Evolutionary conservation across 2,113 vertebrate genomes (phyloP).

Genomic region (Cercocebus atys): DNA sequence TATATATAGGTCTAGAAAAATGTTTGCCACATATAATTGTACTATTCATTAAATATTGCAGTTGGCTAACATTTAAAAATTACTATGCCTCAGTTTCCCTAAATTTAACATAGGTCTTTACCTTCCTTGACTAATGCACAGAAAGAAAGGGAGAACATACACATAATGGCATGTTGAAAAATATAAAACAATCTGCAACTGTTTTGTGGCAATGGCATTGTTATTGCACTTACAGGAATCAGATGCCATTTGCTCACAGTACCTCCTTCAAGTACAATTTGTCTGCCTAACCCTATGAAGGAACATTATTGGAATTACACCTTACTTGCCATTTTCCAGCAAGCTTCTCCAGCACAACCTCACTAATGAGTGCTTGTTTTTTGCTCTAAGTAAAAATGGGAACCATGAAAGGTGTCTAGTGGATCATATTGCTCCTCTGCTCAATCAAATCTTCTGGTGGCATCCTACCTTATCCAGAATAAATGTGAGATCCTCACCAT

Average conservation of each 20-base stretch:
- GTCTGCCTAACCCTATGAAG: neutral
- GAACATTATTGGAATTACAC: neutral
- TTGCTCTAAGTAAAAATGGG: neutral
- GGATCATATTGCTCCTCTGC: neutral
- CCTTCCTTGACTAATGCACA: neutral
- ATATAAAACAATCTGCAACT: neutral
- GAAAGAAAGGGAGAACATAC: neutral
- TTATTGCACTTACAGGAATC: neutral
- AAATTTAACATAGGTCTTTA: neutral
- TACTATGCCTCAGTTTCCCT: neutral
- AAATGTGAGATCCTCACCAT: neutral
- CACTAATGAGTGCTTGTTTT: neutral
- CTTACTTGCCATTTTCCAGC: neutral
- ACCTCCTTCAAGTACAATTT: neutral
- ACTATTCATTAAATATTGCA: neutral
- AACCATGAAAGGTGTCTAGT: too few species aligned
- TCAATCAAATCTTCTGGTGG: neutral
- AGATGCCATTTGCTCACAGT: neutral
- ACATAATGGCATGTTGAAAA: neutral
- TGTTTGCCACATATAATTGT: neutral
- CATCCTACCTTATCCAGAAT: neutral
- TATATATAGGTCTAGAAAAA: neutral
- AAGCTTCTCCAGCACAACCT: neutral
- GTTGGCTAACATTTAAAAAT: neutral
- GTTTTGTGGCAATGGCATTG: too few species aligned